Evolutionary conservation across 1,140 invertebrate species (phyloP).

Genomic region (Drosophila malerkotliana): DNA sequence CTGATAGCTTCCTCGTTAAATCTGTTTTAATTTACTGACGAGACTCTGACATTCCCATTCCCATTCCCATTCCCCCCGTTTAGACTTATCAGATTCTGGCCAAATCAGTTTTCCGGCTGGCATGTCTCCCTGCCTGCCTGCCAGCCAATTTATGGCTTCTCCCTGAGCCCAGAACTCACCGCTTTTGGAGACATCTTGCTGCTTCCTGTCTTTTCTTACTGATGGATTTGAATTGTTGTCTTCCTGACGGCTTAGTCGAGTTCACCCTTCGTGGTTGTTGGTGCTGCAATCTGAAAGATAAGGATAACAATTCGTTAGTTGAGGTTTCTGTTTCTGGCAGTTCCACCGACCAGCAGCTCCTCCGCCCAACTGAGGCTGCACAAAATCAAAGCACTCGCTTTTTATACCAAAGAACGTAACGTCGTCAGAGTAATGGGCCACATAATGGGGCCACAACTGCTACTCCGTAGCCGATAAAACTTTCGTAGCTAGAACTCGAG

Average conservation of each 20-base stretch:
- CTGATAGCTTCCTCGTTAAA: conserved; percentile 16
- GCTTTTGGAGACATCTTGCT: conserved; percentile 80
- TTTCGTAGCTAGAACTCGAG: background rate
- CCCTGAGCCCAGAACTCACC: conserved; percentile 56
- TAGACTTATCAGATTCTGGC: background rate
- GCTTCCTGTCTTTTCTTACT: conserved; percentile 59
- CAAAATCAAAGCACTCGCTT: background rate
- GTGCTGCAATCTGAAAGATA: conserved; percentile 32
- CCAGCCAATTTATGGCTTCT: background rate
- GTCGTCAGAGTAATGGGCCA: too few species aligned
- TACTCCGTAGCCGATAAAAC: background rate
- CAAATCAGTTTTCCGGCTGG: background rate
- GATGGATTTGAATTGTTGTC: conserved; percentile 27
- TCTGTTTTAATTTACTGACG: conserved; percentile 26
- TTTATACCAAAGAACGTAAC: background rate
- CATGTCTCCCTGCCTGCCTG: too few species aligned
- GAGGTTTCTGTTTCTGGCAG: too few species aligned
- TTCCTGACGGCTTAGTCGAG: conserved; percentile 28
- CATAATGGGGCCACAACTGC: conserved; percentile 1
- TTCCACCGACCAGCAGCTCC: background rate
- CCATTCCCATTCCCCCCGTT: too few species aligned
- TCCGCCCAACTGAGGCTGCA: background rate
- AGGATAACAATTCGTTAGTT: background rate
- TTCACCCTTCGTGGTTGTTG: conserved; percentile 28
- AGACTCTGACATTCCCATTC: background rate